Evolutionary conservation across 2,888 invertebrate species (phyloP).

Genomic region (Aleiodes testaceus): DNA sequence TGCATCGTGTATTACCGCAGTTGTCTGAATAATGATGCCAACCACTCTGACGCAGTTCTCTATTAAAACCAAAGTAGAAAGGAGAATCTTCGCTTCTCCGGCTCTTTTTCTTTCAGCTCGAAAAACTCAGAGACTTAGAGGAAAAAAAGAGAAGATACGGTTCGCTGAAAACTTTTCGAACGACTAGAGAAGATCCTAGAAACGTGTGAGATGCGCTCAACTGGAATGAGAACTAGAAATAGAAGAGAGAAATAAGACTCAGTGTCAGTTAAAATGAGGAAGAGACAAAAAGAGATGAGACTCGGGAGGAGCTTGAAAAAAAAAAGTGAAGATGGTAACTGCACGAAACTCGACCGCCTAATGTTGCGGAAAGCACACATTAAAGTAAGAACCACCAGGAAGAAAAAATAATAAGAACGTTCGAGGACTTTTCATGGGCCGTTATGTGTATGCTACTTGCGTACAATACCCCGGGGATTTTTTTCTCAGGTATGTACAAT

Average conservation of each 20-base stretch:
- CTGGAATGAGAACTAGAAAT: slow-evolving; percentile 29
- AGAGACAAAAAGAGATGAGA: slow-evolving; percentile 33
- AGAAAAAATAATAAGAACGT: slow-evolving; percentile 4
- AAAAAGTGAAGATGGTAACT: slow-evolving; percentile 45
- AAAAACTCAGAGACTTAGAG: slow-evolving; percentile 33
- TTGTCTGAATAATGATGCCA: slow-evolving; percentile 56
- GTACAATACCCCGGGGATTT: slow-evolving; percentile 4
- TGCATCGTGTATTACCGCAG: slow-evolving; percentile 27
- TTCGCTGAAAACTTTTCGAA: slow-evolving; percentile 44
- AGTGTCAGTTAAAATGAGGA: slow-evolving; percentile 41
- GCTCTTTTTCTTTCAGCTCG: slow-evolving; percentile 26
- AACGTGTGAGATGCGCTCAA: slow-evolving; percentile 37
- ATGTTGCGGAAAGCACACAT: slow-evolving; percentile 62
- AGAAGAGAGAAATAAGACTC: slow-evolving; percentile 1
- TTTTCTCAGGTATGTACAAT: slow-evolving; percentile 23
- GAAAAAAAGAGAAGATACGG: slow-evolving; percentile 43
- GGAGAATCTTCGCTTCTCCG: slow-evolving; percentile 26
- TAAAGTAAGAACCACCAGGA: slow-evolving; percentile 16
- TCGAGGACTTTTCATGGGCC: slow-evolving; percentile 18
- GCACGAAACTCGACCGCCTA: slow-evolving; percentile 55
- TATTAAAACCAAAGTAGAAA: slow-evolving; percentile 20
- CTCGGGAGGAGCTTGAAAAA: slow-evolving; percentile 30
- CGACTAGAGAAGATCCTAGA: slow-evolving; percentile 37
- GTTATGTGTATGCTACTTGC: slow-evolving; percentile 22
- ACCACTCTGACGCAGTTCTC: slow-evolving; percentile 47